Conservation (phyloP, 92 coral and sea anemone species). For the Palythoa heliodiscus region DNA sequence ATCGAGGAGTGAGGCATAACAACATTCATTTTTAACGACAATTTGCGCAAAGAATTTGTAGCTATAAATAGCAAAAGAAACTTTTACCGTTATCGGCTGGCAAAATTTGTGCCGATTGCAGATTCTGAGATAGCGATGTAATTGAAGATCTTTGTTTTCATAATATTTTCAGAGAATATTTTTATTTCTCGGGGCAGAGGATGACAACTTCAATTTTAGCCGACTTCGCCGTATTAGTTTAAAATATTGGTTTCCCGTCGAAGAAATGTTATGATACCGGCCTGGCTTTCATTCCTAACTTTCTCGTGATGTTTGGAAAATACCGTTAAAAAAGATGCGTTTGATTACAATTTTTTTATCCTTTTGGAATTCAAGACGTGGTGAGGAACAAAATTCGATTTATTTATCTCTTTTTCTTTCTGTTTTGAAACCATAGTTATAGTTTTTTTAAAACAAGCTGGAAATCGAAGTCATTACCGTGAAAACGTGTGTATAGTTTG, state of each 20-base stretch:
- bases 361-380: neutral
- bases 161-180: neutral
- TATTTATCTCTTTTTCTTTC: neutral
- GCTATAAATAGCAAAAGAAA: conserved; percentile 24
- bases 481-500: conserved; percentile 22
- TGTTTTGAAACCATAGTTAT: too few species aligned
- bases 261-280: conserved; percentile 17
- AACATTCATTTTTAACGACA: conserved; percentile 80
- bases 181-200: neutral
- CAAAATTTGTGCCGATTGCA: conserved; percentile 16
- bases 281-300: conserved; percentile 8
- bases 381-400: neutral
- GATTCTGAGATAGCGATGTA: conserved; percentile 22
- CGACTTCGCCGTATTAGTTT: neutral
- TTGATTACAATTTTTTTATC: neutral
- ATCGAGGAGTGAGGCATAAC: conserved; percentile 50
- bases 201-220: neutral
- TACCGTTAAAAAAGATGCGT: neutral
- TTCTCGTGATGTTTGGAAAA: conserved; percentile 24
- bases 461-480: neutral
- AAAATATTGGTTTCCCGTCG: conserved; percentile 20
- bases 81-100: neutral
- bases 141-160: conserved; percentile 23
- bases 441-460: neutral
- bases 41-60: conserved; percentile 25